These are phyloP conservation scores for Apotomis turbidana DNA, from an alignment of 2,888 invertebrate genomes.

Conservation along the genomic window DNA sequence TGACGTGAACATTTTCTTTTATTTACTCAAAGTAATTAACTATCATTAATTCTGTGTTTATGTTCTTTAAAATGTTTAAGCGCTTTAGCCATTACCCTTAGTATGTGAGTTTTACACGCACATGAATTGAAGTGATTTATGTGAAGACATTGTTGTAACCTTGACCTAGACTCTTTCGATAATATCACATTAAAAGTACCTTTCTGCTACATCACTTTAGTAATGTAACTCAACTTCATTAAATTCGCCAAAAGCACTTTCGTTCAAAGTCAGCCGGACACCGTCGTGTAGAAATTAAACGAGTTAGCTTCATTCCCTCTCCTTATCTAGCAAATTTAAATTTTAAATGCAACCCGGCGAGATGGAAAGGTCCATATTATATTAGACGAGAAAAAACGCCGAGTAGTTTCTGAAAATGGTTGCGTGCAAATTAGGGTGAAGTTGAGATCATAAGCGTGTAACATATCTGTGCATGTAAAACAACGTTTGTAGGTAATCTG, in stretches of 20 bases:
- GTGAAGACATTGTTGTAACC: too few species aligned
- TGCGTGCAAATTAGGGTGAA: background rate
- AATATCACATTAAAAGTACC: too few species aligned
- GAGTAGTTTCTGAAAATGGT: constrained; percentile 8
- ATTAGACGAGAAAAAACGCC: constrained; percentile 22
- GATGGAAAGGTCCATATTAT: constrained; percentile 37
- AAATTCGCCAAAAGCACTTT: constrained; percentile 2
- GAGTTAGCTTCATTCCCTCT: constrained; percentile 1
- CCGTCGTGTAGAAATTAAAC: constrained; percentile 17
- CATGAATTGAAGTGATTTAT: too few species aligned
- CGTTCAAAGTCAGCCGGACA: background rate
- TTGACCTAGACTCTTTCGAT: too few species aligned
- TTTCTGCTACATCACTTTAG: background rate
- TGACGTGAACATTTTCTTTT: too few species aligned
- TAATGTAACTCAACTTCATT: constrained; percentile 1
- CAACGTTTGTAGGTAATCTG: background rate
- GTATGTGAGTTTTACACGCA: too few species aligned
- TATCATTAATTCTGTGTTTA: too few species aligned
- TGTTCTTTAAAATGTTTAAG: too few species aligned
- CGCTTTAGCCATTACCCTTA: too few species aligned
- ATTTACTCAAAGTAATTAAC: too few species aligned
- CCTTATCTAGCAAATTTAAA: constrained; percentile 29
- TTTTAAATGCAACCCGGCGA: constrained; percentile 30
- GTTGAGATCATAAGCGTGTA: background rate
- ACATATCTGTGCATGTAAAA: too few species aligned